Base-by-base conservation (phyloP, 2,797 vertebrate species). In the Helostoma temminkii region DNA sequence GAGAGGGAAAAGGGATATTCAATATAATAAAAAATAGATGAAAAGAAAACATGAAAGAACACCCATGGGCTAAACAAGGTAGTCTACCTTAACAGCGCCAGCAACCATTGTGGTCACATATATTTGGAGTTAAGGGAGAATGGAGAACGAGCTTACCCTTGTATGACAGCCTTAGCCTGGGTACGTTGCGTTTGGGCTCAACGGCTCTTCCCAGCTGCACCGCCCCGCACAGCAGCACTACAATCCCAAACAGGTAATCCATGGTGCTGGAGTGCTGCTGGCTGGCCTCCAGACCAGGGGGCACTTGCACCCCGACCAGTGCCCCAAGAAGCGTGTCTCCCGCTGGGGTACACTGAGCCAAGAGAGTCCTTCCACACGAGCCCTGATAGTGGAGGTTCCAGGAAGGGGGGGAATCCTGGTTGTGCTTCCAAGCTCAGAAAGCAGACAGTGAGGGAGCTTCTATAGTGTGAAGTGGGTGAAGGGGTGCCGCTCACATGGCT, bases 141-240 rank as follows among this genome's bases (percentile, higher is more conserved):
- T 2, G n/a, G 74, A 84, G 72, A 82, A 74, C 48, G 53, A 55
- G 83, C 94, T 96, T 95, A 98, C 97, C 97, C 94, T 96, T 97
- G 90, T 96, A 98, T 80, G 97, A 96, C 71, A 98, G 94, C 94
- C 94, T 96, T 90, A 98, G 95, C 87, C 97, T 94, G 32, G 97
- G 97, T 84, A 97, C 96, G 19, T 95, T 97, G 94, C 92, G 96
- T 93, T 95, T 96, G 88, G 93, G 93, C 90, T 94, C 94, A 84
- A 80, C 93, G 76, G 93, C 89, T 85, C 84, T 91, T 56, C 87
- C 89, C 5, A 93, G 91, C 89, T 96, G 93, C 83, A 95, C 92
- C 77, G 91, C 93, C 93, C 94, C 94, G 84, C 95, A 96, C 92
- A 96, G 93, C 94, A 96, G 92, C 92, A 95, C 93, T 93, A 95